Evolutionary conservation across 1,140 invertebrate genomes (phyloP), one percentile per base, ranked within the genome.

Genomic region (Drosophila lini): DNA sequence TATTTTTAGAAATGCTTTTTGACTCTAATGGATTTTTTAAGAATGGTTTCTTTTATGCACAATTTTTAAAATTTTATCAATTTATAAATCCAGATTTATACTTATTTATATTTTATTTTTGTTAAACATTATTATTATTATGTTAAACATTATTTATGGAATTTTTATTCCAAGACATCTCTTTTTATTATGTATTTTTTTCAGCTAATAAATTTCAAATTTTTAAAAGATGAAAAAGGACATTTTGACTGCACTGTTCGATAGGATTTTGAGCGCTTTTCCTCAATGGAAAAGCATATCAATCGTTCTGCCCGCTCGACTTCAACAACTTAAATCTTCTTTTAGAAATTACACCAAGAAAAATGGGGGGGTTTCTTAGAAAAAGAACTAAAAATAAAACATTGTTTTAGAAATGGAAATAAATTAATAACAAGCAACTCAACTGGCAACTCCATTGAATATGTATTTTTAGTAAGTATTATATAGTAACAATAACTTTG

Each of bases 291-390:
- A 70, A 28, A 32, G 64, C 50, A 31, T 57, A 69, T 41, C 64
- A 69, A 57, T 71, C 63, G 34, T 22, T 55, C 31, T 34, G n/a
- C 32, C n/a, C 31, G n/a, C 41, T 19, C 9, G 41, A n/a, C 64
- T 45, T 25, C 62, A 74, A 78, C 81, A 70, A 64, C 34, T 82
- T 73, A 65, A 82, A 48, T 79, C 76, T 74, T 52, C 41, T 44
- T 36, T 19, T 22, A 45, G 41, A 63, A 45, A 63, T 13, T 68
- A 22, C 19, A 65, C 36, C 6, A 31, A 28, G 2, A 40, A n/a
- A 58, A 58, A 44, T 5, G 1, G 0, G 15, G 1, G 4, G 2
- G 3, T 9, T n/a, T 13, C 1, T 3, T 1, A 3, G 28, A 47
- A 47, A n/a, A n/a, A n/a, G n/a, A 19, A 19, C 19, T 19, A 19